Evolutionary conservation across 2,113 vertebrate species (phyloP).

Genomic region (Otocyon megalotis): DNA sequence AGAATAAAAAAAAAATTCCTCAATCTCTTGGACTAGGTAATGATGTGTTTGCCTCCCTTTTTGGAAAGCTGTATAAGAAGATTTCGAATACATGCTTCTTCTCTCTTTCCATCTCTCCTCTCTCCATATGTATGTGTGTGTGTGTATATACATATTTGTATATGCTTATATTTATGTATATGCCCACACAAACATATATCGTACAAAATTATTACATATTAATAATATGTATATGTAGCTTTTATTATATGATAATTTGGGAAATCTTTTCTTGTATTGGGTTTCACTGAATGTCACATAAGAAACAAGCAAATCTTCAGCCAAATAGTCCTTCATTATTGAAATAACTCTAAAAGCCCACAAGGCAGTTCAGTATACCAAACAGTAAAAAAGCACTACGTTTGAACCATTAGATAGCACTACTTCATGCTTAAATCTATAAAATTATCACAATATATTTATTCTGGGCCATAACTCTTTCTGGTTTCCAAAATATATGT

Average conservation of each 20-base stretch:
- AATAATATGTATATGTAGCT: background rate
- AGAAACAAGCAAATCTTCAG: constrained; percentile 6
- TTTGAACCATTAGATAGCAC: background rate
- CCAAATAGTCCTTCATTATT: background rate
- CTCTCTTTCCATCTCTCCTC: background rate
- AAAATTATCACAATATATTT: background rate
- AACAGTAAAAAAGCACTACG: background rate
- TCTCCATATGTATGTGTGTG: background rate
- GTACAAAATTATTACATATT: background rate
- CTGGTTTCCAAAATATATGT: constrained; percentile 6
- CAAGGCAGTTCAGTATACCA: background rate
- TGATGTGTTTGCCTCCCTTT: background rate
- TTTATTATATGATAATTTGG: background rate
- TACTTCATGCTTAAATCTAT: background rate
- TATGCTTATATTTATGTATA: background rate
- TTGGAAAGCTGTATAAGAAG: background rate
- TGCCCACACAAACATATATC: background rate
- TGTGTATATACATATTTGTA: background rate
- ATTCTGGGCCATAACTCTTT: background rate
- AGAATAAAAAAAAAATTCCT: background rate
- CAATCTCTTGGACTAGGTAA: background rate
- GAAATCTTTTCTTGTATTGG: background rate
- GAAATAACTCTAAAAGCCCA: background rate
- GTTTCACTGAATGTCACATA: background rate
- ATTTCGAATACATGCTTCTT: background rate